Evolutionary conservation across 2,888 invertebrate species (phyloP), one percentile per base, ranked within the genome.

Genomic region (Boloria euphrosyne): DNA sequence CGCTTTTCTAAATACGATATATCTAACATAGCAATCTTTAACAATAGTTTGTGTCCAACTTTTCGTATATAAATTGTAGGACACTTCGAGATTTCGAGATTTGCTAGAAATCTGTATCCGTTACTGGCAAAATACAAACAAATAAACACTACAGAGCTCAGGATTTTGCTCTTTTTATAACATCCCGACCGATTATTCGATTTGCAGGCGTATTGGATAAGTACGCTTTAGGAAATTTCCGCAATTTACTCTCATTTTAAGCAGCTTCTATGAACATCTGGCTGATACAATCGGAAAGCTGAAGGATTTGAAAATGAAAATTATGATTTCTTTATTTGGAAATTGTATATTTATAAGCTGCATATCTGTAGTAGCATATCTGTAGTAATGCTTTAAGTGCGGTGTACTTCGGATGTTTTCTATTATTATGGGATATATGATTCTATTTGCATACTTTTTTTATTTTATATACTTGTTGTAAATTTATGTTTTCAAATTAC

Each of bases 131-230:
- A 65, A 69, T 63, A 47, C 69, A 62, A 66, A 65, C 71, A 70
- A 70, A 70, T 67, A 69, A 67, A 68, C 52, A 55, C 66, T 22
- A 62, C 55, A 67, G 66, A 68, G 59, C 61, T 62, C 49, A 65
- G 58, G 65, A 69, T 73, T 73, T 72, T 74, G 60, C 70, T 74
- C 75, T 76, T 75, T 80, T 81, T 78, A 80, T 78, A 79, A 76
- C 75, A 80, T 77, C 74, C 75, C 74, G 73, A 65, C 67, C 70
- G 62, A 75, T 75, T 76, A 79, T 79, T 78, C 75, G 74, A 75
- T 76, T 75, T 71, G 66, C 71, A 75, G 73, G 76, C 75, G 77
- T 78, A 78, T 78, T 63, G 65, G 68, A 70, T 66, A 67, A 60
- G 61, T 58, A 68, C 62, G 66, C 65, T 69, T 67, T 65, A 49